phyloP scores from a whole-genome alignment of 1,140 invertebrate species.

The Drosophila pectinifera region DNA sequence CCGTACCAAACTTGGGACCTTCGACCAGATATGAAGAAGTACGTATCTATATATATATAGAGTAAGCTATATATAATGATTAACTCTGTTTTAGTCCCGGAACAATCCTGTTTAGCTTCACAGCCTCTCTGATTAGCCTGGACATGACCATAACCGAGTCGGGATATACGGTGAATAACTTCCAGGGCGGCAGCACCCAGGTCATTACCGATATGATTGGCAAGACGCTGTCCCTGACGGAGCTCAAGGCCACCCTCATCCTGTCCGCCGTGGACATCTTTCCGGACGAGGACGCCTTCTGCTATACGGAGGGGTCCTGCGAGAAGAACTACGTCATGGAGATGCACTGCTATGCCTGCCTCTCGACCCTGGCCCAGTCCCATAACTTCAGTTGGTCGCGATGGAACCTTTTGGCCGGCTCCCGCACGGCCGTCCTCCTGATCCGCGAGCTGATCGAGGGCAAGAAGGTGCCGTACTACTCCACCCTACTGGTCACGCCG shows the following conservation, averaged over 20 bases:
- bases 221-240: constrained; percentile 68
- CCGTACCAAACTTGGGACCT: constrained; percentile 95
- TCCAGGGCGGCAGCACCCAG: constrained; percentile 79
- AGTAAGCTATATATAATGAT: not conserved
- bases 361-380: constrained; percentile 90
- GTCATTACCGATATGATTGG: constrained; percentile 77
- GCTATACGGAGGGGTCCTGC: constrained; percentile 90
- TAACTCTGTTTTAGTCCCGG: constrained; percentile 46
- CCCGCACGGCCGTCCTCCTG: constrained; percentile 90
- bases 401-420: constrained; percentile 91
- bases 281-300: constrained; percentile 92
- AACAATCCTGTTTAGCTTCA: constrained; percentile 88
- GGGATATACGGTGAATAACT: constrained; percentile 77
- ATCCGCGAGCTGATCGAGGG: constrained; percentile 89
- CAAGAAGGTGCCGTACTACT: constrained; percentile 87
- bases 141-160: constrained; percentile 88
- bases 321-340: constrained; percentile 91
- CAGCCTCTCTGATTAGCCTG: constrained; percentile 89
- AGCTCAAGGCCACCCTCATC: constrained; percentile 75
- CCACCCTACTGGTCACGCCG: constrained; percentile 88
- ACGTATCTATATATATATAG: not conserved
- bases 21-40: constrained; percentile 88
- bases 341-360: constrained; percentile 92
- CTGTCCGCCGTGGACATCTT: constrained; percentile 93
- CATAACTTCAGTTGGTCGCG: constrained; percentile 95